Evolutionary conservation across 2,113 vertebrate species (phyloP).

Genomic region (Cyprinodon tularosa): DNA sequence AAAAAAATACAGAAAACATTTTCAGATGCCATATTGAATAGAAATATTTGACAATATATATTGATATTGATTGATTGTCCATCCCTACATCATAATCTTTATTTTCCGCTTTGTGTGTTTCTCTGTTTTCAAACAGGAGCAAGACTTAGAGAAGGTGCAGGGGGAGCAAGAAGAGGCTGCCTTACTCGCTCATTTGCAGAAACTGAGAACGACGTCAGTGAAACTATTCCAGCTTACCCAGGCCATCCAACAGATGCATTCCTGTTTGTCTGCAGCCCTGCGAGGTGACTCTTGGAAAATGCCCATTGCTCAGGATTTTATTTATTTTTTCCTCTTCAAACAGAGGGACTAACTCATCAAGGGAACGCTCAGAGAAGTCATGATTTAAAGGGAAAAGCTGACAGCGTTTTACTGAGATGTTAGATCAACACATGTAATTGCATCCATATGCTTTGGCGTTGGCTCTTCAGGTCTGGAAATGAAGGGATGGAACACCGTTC

Average conservation of each 20-base stretch:
- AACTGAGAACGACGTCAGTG: conserved; percentile 64
- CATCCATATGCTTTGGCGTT: not conserved
- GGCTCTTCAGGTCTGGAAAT: not conserved
- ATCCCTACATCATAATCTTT: not conserved
- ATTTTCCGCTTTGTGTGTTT: conserved; percentile 8
- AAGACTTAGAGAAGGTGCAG: conserved; percentile 39
- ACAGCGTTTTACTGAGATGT: not conserved
- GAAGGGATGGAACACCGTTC: not conserved
- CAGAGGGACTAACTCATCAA: not conserved
- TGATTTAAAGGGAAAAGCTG: not conserved
- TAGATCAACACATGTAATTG: not conserved
- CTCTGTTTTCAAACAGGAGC: conserved; percentile 59
- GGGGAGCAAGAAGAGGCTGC: conserved; percentile 53
- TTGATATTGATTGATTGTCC: no score
- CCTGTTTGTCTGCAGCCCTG: conserved; percentile 72
- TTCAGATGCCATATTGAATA: no score
- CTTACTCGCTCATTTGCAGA: conserved; percentile 64
- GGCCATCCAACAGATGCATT: conserved; percentile 77
- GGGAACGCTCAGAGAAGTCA: not conserved
- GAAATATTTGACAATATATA: no score
- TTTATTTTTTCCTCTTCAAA: not conserved
- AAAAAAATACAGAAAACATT: no score
- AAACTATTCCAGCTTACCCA: conserved; percentile 83
- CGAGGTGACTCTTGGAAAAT: conserved; percentile 77
- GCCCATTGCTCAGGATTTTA: not conserved